Evolutionary conservation across 2,113 vertebrate genomes (phyloP).

Genomic region (Leucoraja erinaceus): DNA sequence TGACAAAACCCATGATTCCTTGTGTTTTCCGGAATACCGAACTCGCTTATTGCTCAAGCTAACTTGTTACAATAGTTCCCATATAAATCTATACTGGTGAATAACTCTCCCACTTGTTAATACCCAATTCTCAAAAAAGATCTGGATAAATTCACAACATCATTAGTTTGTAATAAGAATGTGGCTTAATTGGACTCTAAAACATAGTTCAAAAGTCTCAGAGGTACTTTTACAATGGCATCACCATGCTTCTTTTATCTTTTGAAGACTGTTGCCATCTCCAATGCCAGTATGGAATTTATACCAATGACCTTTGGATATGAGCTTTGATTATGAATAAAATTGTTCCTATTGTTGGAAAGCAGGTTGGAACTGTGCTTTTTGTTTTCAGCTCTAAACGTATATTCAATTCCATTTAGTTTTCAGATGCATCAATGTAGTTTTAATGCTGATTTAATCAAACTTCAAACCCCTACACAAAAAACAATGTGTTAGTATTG

Average conservation of each 20-base stretch:
- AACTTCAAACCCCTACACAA: not conserved
- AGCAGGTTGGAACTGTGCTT: not conserved
- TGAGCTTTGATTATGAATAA: not conserved
- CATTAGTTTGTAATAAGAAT: not conserved
- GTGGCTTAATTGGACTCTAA: not conserved
- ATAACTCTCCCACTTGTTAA: not conserved
- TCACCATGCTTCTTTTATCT: not conserved
- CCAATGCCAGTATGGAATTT: not conserved
- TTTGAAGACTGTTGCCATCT: not conserved
- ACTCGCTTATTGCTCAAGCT: not conserved
- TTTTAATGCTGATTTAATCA: not conserved
- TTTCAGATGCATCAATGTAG: not conserved
- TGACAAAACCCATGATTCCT: too few relatives aligned
- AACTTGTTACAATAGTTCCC: not conserved
- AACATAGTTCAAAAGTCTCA: not conserved
- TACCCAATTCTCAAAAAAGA: not conserved
- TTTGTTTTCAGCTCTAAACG: not conserved
- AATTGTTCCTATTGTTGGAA: not conserved
- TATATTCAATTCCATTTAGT: too few relatives aligned
- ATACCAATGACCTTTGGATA: not conserved
- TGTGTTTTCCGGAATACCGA: too few relatives aligned
- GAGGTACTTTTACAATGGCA: not conserved
- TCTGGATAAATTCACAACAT: not conserved
- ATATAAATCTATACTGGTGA: not conserved
- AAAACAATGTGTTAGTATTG: not conserved